Conservation (phyloP, 1,140 invertebrate genomes). For the Adoxophyes honmai region DNA sequence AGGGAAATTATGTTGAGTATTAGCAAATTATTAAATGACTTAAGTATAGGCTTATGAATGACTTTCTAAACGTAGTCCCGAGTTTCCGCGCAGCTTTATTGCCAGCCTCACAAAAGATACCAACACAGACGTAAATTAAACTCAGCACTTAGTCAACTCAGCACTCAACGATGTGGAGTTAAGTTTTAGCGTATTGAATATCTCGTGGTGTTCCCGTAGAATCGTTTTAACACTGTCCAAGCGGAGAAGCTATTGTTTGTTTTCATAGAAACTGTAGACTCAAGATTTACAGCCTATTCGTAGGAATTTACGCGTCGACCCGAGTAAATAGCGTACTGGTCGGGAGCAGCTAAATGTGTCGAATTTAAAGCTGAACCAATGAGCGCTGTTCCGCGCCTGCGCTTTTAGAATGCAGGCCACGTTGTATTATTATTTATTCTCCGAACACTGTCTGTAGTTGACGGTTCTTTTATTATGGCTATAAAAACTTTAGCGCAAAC, state of each 20-base stretch:
- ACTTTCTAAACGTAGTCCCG: conserved; percentile 21
- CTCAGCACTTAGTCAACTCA: conserved; percentile 13
- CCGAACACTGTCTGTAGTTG: conserved; percentile 54
- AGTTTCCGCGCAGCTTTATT: conserved; percentile 17
- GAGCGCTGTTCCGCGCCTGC: conserved; percentile 33
- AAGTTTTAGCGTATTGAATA: neutral
- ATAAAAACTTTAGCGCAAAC: conserved; percentile 63
- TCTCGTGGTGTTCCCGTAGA: neutral
- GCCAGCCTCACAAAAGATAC: conserved; percentile 30
- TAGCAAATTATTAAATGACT: neutral
- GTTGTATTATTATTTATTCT: conserved; percentile 59
- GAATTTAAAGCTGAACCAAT: conserved; percentile 44
- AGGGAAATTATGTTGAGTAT: neutral
- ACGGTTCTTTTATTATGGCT: conserved; percentile 73
- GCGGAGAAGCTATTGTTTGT: conserved; percentile 4
- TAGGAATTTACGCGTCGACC: conserved; percentile 30
- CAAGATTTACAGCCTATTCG: conserved; percentile 30
- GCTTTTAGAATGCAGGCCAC: conserved; percentile 53
- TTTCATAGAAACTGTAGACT: conserved; percentile 18
- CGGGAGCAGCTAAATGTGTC: conserved; percentile 41
- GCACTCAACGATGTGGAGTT: neutral
- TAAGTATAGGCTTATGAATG: conserved; percentile 11
- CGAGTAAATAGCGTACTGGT: conserved; percentile 31
- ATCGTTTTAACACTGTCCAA: neutral
- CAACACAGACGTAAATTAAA: conserved; percentile 26